Evolutionary conservation across 2,113 vertebrate genomes (phyloP).

Genomic region (Cynoglossus semilaevis): DNA sequence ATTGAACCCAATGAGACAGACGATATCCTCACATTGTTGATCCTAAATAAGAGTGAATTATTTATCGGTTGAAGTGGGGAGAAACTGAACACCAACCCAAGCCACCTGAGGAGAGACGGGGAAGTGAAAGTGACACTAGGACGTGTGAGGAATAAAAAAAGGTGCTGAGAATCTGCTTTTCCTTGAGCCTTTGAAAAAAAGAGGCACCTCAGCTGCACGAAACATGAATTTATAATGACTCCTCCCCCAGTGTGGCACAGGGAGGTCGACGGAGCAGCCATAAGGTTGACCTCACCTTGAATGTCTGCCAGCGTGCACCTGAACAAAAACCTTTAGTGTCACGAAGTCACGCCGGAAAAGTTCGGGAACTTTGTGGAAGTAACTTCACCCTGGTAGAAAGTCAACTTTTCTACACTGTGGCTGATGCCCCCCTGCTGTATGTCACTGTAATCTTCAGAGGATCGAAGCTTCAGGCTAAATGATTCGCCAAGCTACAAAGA

Average conservation of each 20-base stretch:
- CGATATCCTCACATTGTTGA: background rate
- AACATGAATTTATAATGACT: conserved; percentile 34
- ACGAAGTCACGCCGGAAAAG: conserved; percentile 30
- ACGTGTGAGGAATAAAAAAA: conserved; percentile 24
- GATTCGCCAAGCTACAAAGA: no score
- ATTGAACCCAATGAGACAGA: background rate
- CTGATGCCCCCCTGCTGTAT: background rate
- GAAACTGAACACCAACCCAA: background rate
- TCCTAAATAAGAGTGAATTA: background rate
- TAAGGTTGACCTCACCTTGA: conserved; percentile 62
- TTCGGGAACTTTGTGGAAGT: conserved; percentile 26
- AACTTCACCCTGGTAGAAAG: conserved; percentile 30
- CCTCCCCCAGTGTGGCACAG: conserved; percentile 38
- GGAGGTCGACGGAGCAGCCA: conserved; percentile 55
- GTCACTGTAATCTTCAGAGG: background rate
- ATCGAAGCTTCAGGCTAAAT: background rate
- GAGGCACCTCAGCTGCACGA: conserved; percentile 10
- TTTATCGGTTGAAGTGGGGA: background rate
- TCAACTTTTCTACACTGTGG: background rate
- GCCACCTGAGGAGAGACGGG: conserved; percentile 7
- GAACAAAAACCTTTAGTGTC: conserved; percentile 40
- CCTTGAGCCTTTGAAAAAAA: background rate
- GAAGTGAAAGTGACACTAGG: conserved; percentile 15
- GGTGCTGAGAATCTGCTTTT: conserved; percentile 9
- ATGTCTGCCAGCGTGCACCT: conserved; percentile 36